phyloP scores from a whole-genome alignment of 1,140 invertebrate species.

The Tyrophagus putrescentiae region DNA sequence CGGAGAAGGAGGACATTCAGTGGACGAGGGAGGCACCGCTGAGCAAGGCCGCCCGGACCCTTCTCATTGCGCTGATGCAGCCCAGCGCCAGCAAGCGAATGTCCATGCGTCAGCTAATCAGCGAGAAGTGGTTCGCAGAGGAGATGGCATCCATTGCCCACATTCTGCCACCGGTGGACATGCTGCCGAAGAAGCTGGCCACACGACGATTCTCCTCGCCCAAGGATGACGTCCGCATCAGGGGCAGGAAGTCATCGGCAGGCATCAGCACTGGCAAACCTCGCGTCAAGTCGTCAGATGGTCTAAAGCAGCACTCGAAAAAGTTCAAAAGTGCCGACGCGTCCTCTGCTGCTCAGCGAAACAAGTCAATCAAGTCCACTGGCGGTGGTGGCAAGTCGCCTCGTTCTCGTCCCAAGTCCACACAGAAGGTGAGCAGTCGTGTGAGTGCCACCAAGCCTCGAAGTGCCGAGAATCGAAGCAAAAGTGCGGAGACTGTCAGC shows the following conservation, averaged over 20 bases:
- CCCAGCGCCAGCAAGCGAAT: not conserved
- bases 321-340: no score
- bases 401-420: no score
- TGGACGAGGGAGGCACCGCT: not conserved
- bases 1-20: not conserved
- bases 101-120: not conserved
- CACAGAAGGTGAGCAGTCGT: no score
- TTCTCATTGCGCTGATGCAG: not conserved
- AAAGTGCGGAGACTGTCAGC: no score
- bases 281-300: no score
- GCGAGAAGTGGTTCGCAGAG: not conserved
- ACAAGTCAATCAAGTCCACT: no score
- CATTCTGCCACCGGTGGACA: not conserved
- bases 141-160: not conserved
- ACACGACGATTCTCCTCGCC: not conserved
- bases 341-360: no score
- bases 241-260: not conserved
- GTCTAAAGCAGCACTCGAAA: no score
- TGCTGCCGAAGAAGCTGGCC: not conserved
- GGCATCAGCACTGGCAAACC: no score
- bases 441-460: no score
- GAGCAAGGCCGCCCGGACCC: not conserved
- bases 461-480: no score
- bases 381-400: no score
- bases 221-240: not conserved